These are phyloP conservation scores for Drosophila parabipectinata DNA, from an alignment of 1,140 invertebrate species.

Conservation along the genomic window DNA sequence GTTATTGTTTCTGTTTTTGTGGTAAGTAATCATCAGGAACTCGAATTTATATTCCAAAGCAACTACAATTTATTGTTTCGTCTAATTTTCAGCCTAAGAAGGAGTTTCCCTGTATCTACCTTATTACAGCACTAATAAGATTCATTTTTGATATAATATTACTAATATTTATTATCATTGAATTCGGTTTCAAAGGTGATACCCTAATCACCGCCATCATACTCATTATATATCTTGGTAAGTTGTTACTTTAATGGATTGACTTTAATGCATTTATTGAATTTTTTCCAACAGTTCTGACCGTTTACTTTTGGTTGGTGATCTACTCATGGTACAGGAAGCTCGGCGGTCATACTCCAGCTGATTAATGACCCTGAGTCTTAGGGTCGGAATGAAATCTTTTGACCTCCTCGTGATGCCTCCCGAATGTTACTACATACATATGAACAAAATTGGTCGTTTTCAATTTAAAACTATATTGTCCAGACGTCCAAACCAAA, in stretches of 20 bases:
- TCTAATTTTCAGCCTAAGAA: not conserved
- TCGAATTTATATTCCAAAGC: not conserved
- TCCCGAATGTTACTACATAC: too few species aligned
- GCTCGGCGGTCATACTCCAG: constrained; percentile 5
- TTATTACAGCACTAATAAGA: constrained; percentile 18
- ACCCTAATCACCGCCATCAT: not conserved
- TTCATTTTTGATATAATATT: constrained; percentile 5
- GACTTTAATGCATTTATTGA: not conserved
- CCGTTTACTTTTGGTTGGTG: constrained; percentile 37
- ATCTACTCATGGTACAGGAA: constrained; percentile 34
- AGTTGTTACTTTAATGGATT: not conserved
- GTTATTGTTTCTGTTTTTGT: constrained; percentile 20
- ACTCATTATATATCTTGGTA: not conserved
- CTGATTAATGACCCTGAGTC: not conserved
- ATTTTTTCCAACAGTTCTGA: constrained; percentile 12
- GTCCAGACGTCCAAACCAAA: not conserved
- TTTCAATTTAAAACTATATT: not conserved
- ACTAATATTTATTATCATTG: not conserved
- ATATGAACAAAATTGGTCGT: not conserved
- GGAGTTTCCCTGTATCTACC: constrained; percentile 3
- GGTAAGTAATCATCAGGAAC: constrained; percentile 16
- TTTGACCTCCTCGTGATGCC: too few species aligned
- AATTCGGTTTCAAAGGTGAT: not conserved
- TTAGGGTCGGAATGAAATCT: too few species aligned
- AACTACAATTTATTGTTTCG: not conserved